Conservation (phyloP, 2,113 vertebrate genomes). For the Guaruba guarouba region DNA sequence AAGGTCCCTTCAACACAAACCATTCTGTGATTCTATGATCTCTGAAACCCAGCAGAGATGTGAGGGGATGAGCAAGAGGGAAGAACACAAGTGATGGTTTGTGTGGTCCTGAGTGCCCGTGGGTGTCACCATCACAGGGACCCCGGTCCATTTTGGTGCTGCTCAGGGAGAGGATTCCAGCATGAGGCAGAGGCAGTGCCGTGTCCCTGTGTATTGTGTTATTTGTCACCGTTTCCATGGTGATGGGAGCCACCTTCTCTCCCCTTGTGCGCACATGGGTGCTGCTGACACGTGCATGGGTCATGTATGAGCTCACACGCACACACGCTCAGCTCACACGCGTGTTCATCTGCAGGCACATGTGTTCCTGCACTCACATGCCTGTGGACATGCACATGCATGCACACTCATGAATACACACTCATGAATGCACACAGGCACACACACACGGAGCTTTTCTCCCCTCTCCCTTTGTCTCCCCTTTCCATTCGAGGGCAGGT, state of each 20-base stretch:
- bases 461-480: background rate
- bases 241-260: background rate
- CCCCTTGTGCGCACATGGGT: background rate
- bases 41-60: background rate
- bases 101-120: background rate
- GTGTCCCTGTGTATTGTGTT: background rate
- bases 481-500: background rate
- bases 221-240: constrained; percentile 62
- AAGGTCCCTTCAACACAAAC: background rate
- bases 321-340: fast-evolving
- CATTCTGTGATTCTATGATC: background rate
- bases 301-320: background rate
- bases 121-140: background rate
- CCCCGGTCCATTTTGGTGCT: background rate
- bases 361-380: background rate
- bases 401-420: fast-evolving
- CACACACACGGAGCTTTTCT: background rate
- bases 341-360: fast-evolving
- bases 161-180: background rate
- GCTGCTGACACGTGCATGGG: background rate
- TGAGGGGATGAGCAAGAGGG: background rate
- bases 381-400: background rate
- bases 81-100: background rate
- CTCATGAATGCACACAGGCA: too few species aligned
- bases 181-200: background rate